Conservation (phyloP, 2,888 invertebrate genomes). For the Griposia aprilina region DNA sequence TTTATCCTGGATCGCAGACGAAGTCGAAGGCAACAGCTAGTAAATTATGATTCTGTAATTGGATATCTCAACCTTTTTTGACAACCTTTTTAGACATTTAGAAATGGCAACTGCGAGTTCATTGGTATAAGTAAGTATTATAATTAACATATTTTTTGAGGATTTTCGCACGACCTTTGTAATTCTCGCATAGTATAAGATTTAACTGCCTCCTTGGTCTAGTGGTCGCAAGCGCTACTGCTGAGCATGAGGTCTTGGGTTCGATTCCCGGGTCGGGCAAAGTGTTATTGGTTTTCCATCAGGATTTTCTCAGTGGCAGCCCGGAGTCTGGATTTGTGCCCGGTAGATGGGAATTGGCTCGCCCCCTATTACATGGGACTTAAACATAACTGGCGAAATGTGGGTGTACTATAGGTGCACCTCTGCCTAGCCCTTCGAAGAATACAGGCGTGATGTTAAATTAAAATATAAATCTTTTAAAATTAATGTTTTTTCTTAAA, state of each 20-base stretch:
- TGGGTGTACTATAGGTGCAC: neutral
- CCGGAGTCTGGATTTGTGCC: no score
- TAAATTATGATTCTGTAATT: conserved; percentile 34
- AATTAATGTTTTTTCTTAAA: neutral
- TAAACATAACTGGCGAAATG: no score
- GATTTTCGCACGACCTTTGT: neutral
- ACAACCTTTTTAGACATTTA: conserved; percentile 44
- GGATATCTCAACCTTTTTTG: conserved; percentile 4
- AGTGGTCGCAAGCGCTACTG: no score
- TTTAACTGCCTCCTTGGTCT: neutral
- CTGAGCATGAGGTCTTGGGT: no score
- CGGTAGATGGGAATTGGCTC: no score
- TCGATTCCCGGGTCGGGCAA: no score
- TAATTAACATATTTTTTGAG: conserved; percentile 4
- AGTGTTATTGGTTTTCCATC: no score
- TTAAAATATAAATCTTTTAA: no score
- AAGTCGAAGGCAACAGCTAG: neutral
- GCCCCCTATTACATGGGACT: no score
- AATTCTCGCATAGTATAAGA: neutral
- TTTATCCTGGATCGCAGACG: no score
- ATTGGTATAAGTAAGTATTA: neutral
- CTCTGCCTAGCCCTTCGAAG: neutral
- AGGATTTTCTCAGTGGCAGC: no score
- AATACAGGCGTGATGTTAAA: neutral
- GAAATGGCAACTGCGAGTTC: conserved; percentile 33